A percentile compares a stretch with the other conserved stretches of the same genome.
Evolutionary conservation across 1,140 invertebrate species (phyloP).

Genomic region (Procambarus virginalis): DNA sequence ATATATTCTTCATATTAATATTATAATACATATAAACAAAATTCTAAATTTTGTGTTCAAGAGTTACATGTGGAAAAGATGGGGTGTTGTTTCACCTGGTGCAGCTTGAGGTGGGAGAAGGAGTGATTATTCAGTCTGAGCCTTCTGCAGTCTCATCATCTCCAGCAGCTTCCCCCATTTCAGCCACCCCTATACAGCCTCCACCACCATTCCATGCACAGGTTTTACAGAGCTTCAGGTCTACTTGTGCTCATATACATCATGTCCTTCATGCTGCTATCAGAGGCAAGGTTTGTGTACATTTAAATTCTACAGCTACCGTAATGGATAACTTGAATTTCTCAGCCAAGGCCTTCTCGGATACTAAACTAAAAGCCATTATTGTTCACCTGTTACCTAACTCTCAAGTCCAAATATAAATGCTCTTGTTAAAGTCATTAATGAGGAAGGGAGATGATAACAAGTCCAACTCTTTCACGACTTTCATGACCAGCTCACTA

Average conservation of each 20-base stretch:
- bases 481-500: too few relatives aligned
- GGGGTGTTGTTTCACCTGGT: constrained; percentile 74
- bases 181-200: not conserved
- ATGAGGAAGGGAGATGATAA: too few relatives aligned
- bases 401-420: too few relatives aligned
- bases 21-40: not conserved
- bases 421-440: too few relatives aligned
- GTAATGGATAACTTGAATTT: too few relatives aligned
- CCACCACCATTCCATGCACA: constrained; percentile 62
- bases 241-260: constrained; percentile 73
- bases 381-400: too few relatives aligned
- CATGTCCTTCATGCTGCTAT: constrained; percentile 72
- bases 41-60: constrained; percentile 69
- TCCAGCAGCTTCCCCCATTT: constrained; percentile 42
- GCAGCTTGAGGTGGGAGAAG: constrained; percentile 73
- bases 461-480: too few relatives aligned
- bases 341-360: too few relatives aligned
- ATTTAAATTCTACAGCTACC: too few relatives aligned
- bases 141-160: constrained; percentile 47
- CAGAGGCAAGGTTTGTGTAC: constrained; percentile 71
- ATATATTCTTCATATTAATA: too few relatives aligned
- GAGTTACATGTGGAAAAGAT: constrained; percentile 72
- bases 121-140: constrained; percentile 72
- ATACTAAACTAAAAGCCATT: too few relatives aligned
- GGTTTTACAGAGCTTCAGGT: constrained; percentile 73